Evolutionary conservation across 2,888 invertebrate species (phyloP).

Genomic region (Graphium colonna): DNA sequence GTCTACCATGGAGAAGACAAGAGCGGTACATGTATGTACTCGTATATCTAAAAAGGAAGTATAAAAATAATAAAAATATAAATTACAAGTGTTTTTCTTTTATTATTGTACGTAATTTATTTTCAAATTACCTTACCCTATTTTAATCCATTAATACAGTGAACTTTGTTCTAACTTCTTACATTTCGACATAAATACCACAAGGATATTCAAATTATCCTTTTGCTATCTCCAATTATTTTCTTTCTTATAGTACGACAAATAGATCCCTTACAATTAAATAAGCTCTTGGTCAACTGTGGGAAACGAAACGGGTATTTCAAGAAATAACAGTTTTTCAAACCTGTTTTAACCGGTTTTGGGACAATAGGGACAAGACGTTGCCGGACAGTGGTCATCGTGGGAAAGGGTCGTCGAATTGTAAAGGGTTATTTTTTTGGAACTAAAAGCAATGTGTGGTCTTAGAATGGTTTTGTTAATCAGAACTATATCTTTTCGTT

Average conservation of each 20-base stretch:
- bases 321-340: slow-evolving; percentile 29
- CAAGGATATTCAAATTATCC: too few species aligned
- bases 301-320: slow-evolving; percentile 54
- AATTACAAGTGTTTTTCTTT: too few species aligned
- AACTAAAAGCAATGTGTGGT: too few species aligned
- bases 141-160: too few species aligned
- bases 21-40: too few species aligned
- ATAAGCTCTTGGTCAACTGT: slow-evolving; percentile 24
- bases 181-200: too few species aligned
- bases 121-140: too few species aligned
- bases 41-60: too few species aligned
- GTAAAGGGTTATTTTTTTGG: slow-evolving; percentile 26
- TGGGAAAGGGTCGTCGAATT: slow-evolving; percentile 47
- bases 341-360: slow-evolving; percentile 27
- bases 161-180: too few species aligned
- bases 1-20: too few species aligned
- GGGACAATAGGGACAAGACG: slow-evolving; percentile 38
- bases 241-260: neutral
- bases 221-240: slow-evolving; percentile 22
- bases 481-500: neutral
- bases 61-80: too few species aligned
- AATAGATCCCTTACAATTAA: neutral
- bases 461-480: neutral
- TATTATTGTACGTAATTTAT: too few species aligned
- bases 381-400: slow-evolving; percentile 58